Conservation (phyloP, 2,113 vertebrate species). For the Actinemys pallida region DNA sequence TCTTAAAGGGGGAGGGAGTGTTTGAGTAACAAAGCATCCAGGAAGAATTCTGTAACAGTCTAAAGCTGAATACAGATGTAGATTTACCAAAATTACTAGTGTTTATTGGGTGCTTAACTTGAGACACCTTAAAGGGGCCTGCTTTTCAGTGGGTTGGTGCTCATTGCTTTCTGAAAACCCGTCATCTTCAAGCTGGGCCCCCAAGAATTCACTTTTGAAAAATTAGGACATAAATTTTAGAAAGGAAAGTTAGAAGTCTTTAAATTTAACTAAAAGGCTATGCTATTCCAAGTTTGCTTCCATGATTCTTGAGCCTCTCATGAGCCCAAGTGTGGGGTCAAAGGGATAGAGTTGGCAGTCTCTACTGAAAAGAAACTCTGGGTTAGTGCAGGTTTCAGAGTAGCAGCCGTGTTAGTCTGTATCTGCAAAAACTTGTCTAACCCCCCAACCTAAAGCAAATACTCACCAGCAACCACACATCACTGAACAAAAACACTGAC, state of each 20-base stretch:
- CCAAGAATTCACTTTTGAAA: background rate
- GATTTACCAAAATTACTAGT: rapidly evolving
- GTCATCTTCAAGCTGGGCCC: background rate
- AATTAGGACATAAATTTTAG: background rate
- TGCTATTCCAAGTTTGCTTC: rapidly evolving
- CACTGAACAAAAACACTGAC: no score
- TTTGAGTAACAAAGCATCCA: background rate
- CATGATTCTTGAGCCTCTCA: rapidly evolving
- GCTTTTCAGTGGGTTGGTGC: background rate
- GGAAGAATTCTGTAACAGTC: background rate
- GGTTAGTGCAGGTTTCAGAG: background rate
- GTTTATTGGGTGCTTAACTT: background rate
- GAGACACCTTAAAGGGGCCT: no score
- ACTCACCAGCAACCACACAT: no score
- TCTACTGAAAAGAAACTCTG: background rate
- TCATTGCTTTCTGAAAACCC: background rate
- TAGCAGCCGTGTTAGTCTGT: no score
- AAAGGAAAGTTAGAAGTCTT: background rate
- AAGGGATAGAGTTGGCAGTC: rapidly evolving
- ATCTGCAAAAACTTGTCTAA: no score
- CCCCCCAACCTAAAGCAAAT: no score
- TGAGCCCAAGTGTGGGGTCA: rapidly evolving
- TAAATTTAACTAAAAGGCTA: background rate
- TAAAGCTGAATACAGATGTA: rapidly evolving
- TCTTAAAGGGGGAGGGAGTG: background rate